These are phyloP conservation scores for Hesperia comma DNA, from an alignment of 2,888 invertebrate species.

Conservation along the genomic window DNA sequence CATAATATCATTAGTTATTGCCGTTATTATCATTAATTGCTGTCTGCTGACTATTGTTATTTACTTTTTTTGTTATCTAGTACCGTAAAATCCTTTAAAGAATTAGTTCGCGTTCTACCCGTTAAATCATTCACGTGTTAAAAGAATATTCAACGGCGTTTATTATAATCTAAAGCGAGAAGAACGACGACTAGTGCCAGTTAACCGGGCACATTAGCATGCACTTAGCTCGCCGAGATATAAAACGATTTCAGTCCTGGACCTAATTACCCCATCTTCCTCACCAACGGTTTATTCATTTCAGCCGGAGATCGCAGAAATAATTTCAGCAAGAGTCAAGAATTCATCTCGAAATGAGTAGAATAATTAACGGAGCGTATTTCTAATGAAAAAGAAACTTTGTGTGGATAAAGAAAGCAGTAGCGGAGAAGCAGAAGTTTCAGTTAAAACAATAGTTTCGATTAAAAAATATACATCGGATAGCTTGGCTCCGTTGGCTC, in stretches of 20 bases:
- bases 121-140: not conserved
- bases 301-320: constrained; percentile 16
- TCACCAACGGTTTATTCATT: constrained; percentile 13
- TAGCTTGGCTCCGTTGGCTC: constrained; percentile 16
- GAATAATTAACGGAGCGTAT: constrained; percentile 19
- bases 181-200: not conserved
- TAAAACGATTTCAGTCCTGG: constrained; percentile 4
- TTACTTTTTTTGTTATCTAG: no score
- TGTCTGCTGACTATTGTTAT: no score
- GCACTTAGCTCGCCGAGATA: constrained; percentile 2
- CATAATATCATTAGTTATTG: no score
- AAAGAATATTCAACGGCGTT: not conserved
- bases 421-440: constrained; percentile 9
- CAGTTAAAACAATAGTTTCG: constrained; percentile 30
- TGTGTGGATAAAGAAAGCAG: constrained; percentile 17
- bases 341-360: constrained; percentile 22
- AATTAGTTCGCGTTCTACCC: not conserved
- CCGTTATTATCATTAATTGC: no score
- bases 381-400: constrained; percentile 32
- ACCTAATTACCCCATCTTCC: constrained; percentile 22
- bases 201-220: not conserved
- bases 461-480: constrained; percentile 30
- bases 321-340: constrained; percentile 23
- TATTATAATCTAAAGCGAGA: not conserved
- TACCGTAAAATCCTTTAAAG: no score